These are phyloP conservation scores for Volucella inanis DNA, from an alignment of 2,888 invertebrate species.

Conservation along the genomic window DNA sequence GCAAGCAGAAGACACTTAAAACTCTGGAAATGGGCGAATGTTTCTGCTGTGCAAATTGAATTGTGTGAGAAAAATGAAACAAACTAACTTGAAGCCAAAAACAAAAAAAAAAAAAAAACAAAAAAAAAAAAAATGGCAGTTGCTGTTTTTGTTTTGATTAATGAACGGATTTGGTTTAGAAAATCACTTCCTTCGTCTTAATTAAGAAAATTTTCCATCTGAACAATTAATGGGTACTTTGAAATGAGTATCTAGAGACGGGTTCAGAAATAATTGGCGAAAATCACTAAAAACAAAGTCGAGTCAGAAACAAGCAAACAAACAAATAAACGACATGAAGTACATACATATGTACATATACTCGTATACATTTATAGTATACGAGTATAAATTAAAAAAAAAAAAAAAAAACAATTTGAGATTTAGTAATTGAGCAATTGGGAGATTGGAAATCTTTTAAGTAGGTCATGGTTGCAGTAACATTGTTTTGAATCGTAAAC, in stretches of 20 bases:
- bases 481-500: background rate
- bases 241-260: conserved; percentile 9
- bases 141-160: conserved; percentile 33
- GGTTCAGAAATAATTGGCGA: conserved; percentile 16
- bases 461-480: conserved; percentile 20
- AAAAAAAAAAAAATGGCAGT: background rate
- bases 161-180: conserved; percentile 24
- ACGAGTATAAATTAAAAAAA: background rate
- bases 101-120: too few relatives aligned
- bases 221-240: conserved; percentile 38
- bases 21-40: conserved; percentile 3
- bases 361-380: too few relatives aligned
- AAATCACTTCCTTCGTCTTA: background rate
- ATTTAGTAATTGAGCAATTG: conserved; percentile 10
- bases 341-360: too few relatives aligned
- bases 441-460: conserved; percentile 17
- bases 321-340: background rate
- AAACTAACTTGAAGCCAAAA: background rate
- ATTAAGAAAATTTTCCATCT: conserved; percentile 12
- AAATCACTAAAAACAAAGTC: background rate
- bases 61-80: conserved; percentile 19
- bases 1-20: conserved; percentile 30
- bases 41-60: conserved; percentile 16
- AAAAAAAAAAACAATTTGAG: background rate
- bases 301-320: background rate